Evolutionary conservation across 2,113 vertebrate genomes (phyloP).

Genomic region (Hemicordylus capensis): DNA sequence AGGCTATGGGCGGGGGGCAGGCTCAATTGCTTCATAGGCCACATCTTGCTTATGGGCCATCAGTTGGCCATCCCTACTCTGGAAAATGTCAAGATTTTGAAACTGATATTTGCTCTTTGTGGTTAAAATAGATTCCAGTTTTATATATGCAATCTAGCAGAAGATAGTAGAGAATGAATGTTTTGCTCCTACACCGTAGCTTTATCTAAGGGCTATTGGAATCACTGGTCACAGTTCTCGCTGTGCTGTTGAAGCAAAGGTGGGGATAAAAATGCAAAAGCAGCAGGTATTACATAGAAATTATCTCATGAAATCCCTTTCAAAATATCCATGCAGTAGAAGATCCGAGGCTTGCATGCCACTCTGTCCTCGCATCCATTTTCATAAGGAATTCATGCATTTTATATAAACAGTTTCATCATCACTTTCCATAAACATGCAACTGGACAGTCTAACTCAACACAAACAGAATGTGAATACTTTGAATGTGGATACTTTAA

Average conservation of each 20-base stretch:
- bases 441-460: slow-evolving; percentile 66
- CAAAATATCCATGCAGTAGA: slow-evolving; percentile 47
- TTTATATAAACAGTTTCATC: slow-evolving; percentile 68
- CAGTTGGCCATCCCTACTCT: background rate
- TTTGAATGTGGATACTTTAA: slow-evolving; percentile 74
- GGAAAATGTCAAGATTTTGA: background rate
- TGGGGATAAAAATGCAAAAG: slow-evolving; percentile 35
- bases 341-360: slow-evolving; percentile 66
- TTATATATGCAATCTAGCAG: slow-evolving; percentile 41
- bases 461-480: slow-evolving; percentile 60
- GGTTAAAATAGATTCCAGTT: slow-evolving; percentile 54
- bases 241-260: slow-evolving; percentile 37
- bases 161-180: slow-evolving; percentile 36
- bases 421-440: slow-evolving; percentile 74
- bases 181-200: slow-evolving; percentile 31
- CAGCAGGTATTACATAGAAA: slow-evolving; percentile 23
- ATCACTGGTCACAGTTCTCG: slow-evolving; percentile 38
- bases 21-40: background rate
- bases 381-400: slow-evolving; percentile 70
- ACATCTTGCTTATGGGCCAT: background rate
- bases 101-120: slow-evolving; percentile 64
- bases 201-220: slow-evolving; percentile 30
- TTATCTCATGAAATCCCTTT: slow-evolving; percentile 41
- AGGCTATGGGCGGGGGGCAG: background rate
- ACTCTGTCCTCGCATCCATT: slow-evolving; percentile 68